These are phyloP conservation scores for Leucosticte australis DNA, from an alignment of 2,113 vertebrate genomes.

Conservation along the genomic window DNA sequence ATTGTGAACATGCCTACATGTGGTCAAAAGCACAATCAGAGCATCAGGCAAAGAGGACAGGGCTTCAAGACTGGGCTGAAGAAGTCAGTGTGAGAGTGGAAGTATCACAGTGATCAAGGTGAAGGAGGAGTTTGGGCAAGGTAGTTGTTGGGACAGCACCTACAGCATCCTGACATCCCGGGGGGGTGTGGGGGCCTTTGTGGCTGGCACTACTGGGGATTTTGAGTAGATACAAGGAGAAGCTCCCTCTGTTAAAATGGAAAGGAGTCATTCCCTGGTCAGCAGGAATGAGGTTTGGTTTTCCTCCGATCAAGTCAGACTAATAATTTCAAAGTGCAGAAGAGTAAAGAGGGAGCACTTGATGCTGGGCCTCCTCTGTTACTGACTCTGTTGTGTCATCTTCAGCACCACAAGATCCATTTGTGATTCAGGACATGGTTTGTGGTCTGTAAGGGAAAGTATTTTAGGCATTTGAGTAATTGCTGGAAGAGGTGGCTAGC, in stretches of 20 bases:
- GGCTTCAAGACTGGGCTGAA: background rate
- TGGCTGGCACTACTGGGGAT: background rate
- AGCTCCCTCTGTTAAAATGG: background rate
- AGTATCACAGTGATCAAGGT: background rate
- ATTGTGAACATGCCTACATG: fast-evolving
- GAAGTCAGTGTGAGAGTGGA: background rate
- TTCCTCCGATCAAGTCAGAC: background rate
- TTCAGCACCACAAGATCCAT: background rate
- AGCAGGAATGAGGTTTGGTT: background rate
- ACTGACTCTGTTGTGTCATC: background rate
- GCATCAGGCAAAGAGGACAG: background rate
- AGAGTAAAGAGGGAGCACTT: background rate
- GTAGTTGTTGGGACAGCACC: background rate
- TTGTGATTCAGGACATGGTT: background rate
- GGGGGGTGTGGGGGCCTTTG: background rate
- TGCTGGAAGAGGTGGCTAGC: background rate
- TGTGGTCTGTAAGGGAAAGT: fast-evolving
- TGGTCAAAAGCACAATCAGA: background rate
- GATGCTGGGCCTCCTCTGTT: background rate
- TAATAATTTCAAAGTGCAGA: background rate
- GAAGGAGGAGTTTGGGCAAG: background rate
- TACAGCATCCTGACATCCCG: fast-evolving
- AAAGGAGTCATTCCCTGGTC: background rate
- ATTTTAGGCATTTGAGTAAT: background rate
- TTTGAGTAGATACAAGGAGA: background rate